Percentiles rank a stretch among this genome's conserved stretches.
These are phyloP conservation scores for Sitobion miscanthi DNA, from an alignment of 1,140 invertebrate species.

Conservation along the genomic window DNA sequence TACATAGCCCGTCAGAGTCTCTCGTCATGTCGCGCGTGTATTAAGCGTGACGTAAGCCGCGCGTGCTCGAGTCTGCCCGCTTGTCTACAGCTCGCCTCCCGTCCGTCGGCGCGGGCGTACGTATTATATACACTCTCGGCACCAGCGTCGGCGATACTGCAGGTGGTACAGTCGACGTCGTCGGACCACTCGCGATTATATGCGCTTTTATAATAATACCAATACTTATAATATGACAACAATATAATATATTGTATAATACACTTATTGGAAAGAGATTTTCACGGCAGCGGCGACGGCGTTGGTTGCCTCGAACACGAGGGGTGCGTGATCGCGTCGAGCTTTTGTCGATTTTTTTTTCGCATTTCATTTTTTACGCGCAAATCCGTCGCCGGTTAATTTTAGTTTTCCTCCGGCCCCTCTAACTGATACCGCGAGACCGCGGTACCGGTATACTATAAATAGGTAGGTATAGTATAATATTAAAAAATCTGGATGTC, in stretches of 20 bases:
- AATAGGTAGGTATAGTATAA: not conserved
- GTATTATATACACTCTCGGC: not conserved
- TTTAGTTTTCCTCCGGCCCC: not conserved
- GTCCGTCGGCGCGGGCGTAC: not conserved
- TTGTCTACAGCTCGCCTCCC: not conserved
- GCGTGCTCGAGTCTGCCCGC: not conserved
- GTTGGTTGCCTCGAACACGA: not conserved
- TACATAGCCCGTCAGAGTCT: slow-evolving; percentile 29
- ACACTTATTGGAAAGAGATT: not conserved
- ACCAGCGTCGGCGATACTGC: slow-evolving; percentile 9
- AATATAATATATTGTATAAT: not conserved
- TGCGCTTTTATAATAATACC: not conserved
- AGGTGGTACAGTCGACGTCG: not conserved
- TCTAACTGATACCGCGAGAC: not conserved
- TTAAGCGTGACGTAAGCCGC: slow-evolving; percentile 46
- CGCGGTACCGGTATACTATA: not conserved
- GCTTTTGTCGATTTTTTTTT: not conserved
- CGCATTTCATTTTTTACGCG: not conserved
- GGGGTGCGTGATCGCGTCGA: not conserved
- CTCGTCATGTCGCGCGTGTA: slow-evolving; percentile 14
- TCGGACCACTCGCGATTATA: not conserved
- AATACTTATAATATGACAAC: not conserved
- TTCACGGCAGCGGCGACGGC: not conserved
- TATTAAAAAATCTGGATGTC: not conserved
- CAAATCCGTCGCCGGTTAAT: too few relatives aligned